Evolutionary conservation across 2,113 vertebrate species (phyloP), one percentile per base, ranked within the genome.

Genomic region (Nansenia antarctica): DNA sequence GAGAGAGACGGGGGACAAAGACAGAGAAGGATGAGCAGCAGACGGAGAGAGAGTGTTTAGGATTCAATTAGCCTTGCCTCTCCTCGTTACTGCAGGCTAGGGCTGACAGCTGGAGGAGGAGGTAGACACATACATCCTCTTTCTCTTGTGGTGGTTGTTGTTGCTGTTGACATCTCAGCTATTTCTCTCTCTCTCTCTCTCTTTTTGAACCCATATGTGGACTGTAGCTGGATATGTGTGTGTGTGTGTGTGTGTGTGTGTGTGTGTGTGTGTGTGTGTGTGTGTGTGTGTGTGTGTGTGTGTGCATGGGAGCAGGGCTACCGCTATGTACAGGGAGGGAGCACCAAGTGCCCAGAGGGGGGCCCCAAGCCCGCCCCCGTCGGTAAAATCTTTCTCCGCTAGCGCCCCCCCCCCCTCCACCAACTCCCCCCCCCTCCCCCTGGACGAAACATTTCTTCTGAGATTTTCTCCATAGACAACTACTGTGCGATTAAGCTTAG

Each of bases 11-110:
- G 34, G 49, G 35, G 54, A 18, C 22, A 57, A 35, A 27, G 34
- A 47, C 26, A 47, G 32, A 69, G n/a, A n/a, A 62, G 72, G 80
- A 72, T 76, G 76, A 87, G 81, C 59, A 84, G 62, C 67, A 76
- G 72, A n/a, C n/a, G n/a, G 65, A 74, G 58, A 11, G 45, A 75
- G 62, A 77, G 69, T 58, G 74, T 82, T 88, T 81, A 76, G 59
- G 82, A 84, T 87, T 88, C 72, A 87, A 85, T 88, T 88, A 88
- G 80, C 83, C 69, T 64, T 70, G 75, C 72, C 77, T 78, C 70
- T 76, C 65, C 77, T 84, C 7, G 53, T 89, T 86, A 87, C 72
- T 74, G 31, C 2, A 14, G 72, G 60, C 68, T 65, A 60, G 70
- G 39, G 37, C 73, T 83, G 80, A 83, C 83, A 81, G 76, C 70